Evolutionary conservation across 2,797 vertebrate species (phyloP), one percentile per base, ranked within the genome.

Genomic region (Rallus crepitans): DNA sequence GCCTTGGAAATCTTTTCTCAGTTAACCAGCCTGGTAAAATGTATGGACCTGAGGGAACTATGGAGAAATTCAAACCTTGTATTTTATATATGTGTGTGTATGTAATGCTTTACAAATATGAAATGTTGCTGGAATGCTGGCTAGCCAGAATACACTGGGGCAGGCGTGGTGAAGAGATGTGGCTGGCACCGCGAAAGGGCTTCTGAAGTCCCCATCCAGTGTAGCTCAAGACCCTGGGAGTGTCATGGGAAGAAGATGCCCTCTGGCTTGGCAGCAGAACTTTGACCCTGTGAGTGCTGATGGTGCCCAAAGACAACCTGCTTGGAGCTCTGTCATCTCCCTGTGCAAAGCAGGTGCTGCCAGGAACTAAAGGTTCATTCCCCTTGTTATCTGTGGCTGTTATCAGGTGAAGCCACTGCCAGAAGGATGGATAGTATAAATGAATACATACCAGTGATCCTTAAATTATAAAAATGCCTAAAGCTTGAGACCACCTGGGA

Each of bases 401-500:
- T 89, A 82, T 90, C 95, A 90, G 93, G 73, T 94, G 94, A 82
- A 87, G 50, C 42, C n/a, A 11, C 45, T 73, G 66, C 86, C 63
- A 15, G 70, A 65, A 89, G 81, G 19, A 19, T 24, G 79, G 57
- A 37, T 64, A 8, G 5, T 18, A 4, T 12, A 40, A 82, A 55
- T 70, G 63, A 94, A 72, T 75, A 70, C 84, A 82, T 45, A 50
- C 68, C 78, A 64, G 16, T 79, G 90, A 92, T 92, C 94, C 75
- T 87, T 87, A 66, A 86, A 93, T 91, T 70, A 75, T 37, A 83
- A 72, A 83, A 71, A 30, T 45, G 84, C 91, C 95, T 94, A 6
- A 82, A 88, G 87, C 77, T 70, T 27, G 14, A 45, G 96, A 94
- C 93, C 93, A 95, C 96, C 96, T 97, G 95, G 78, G 94, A 92